Conservation (phyloP, 2,888 invertebrate species). For the Gryllus longicercus region DNA sequence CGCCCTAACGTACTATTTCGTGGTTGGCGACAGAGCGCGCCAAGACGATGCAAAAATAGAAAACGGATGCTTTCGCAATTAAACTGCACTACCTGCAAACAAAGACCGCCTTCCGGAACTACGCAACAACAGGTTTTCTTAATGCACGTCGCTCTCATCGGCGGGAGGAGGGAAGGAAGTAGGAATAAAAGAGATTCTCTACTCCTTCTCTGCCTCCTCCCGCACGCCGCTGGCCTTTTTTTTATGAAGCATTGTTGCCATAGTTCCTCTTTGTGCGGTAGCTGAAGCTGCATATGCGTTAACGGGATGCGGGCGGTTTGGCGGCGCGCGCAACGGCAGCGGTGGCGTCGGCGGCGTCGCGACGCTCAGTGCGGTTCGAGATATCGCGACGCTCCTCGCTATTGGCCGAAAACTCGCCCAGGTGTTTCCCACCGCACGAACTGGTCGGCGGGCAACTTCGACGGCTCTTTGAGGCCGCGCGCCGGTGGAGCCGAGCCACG, state of each 20-base stretch:
- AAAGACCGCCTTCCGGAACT: background rate
- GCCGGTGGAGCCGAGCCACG: too few relatives aligned
- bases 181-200: constrained; percentile 17
- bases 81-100: constrained; percentile 17
- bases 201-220: background rate
- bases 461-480: too few relatives aligned
- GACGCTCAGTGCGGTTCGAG: background rate
- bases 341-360: background rate
- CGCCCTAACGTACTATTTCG: background rate
- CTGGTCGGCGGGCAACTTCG: background rate
- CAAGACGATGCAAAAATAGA: constrained; percentile 3
- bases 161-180: background rate
- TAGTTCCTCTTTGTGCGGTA: background rate
- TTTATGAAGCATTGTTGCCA: background rate
- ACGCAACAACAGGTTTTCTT: background rate
- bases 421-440: background rate
- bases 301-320: background rate
- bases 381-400: background rate
- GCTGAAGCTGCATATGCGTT: background rate
- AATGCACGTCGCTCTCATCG: background rate
- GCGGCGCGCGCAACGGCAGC: background rate
- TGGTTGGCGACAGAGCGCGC: background rate
- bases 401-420: background rate
- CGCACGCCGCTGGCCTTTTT: background rate
- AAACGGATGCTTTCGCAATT: constrained; percentile 6